These are phyloP conservation scores for Noctua janthe DNA, from an alignment of 2,888 invertebrate genomes.

Conservation along the genomic window DNA sequence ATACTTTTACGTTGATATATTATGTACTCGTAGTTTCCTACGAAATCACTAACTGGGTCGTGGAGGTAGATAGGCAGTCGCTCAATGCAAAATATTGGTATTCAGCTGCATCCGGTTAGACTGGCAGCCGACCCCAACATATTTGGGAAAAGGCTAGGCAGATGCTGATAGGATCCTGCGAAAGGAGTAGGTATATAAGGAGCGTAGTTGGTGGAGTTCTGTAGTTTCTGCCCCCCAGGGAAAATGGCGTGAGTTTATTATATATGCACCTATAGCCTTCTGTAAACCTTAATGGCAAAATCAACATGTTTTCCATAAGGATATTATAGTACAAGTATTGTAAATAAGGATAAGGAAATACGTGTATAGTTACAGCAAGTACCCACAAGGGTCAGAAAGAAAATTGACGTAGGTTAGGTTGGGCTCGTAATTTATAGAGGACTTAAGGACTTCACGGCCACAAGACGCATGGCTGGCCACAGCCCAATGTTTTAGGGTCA, in stretches of 20 bases:
- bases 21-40: background rate
- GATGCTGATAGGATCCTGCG: background rate
- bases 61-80: background rate
- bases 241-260: background rate
- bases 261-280: background rate
- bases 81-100: background rate
- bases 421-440: constrained; percentile 75
- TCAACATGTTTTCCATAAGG: background rate
- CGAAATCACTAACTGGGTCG: background rate
- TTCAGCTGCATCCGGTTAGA: background rate
- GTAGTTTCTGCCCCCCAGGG: background rate
- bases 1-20: background rate
- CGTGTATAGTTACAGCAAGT: background rate
- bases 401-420: constrained; percentile 62
- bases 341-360: background rate
- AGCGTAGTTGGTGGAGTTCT: background rate
- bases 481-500: constrained; percentile 16
- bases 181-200: background rate
- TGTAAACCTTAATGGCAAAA: background rate
- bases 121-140: background rate
- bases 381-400: constrained; percentile 47
- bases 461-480: constrained; percentile 35
- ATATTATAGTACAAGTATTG: background rate
- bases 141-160: background rate
- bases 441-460: constrained; percentile 66